Base-by-base conservation (phyloP, 2,113 vertebrate species). In the Cebidichthys violaceus region DNA sequence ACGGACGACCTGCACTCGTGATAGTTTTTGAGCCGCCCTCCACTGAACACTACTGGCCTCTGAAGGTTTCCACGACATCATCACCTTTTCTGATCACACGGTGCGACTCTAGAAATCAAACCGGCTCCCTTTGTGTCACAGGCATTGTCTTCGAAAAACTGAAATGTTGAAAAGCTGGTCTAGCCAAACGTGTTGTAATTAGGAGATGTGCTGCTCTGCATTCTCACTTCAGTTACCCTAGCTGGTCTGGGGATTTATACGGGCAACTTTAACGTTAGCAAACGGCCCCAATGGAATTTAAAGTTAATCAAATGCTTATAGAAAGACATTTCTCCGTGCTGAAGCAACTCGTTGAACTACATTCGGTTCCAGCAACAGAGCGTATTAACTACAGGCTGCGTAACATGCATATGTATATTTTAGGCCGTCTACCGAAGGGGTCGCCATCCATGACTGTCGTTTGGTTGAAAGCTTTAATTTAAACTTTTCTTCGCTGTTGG, bases 381-480 rank as follows among this genome's bases (percentile, higher is more conserved):
- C 41, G 52, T 14, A 33, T 29, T 27, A 2, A 24, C 0, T 47
- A 47, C 45, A 33, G 5, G 33, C 33, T 33, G 33, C 6, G 5
- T 33, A 6, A 68, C 47, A 71, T 20, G 43, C 52, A 33, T 61
- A 0, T 87, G 75, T 87, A 79, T 71, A 78, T 82, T 83, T 74
- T 66, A 22, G 22, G 45, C 35, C 22, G 41, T 70, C 70, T 22
- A 6, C 24, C 75, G 41, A 27, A 67, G 18, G 8, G 7, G 2
- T 66, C 65, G 68, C 33, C 41, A 45, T 75, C 69, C 60, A 68
- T 20, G 67, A 78, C 75, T 31, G 45, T 66, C 41, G 0, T 81
- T 75, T 72, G 79, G 77, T 80, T 77, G 39, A 74, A 86, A 90
- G 80, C 86, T 92, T 92, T 91, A 86, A 86, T 82, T 85, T 82